A percentile compares a stretch with the other conserved stretches of the same genome.
Evolutionary conservation across 2,113 vertebrate species (phyloP).

Genomic region (Caranx ignobilis): DNA sequence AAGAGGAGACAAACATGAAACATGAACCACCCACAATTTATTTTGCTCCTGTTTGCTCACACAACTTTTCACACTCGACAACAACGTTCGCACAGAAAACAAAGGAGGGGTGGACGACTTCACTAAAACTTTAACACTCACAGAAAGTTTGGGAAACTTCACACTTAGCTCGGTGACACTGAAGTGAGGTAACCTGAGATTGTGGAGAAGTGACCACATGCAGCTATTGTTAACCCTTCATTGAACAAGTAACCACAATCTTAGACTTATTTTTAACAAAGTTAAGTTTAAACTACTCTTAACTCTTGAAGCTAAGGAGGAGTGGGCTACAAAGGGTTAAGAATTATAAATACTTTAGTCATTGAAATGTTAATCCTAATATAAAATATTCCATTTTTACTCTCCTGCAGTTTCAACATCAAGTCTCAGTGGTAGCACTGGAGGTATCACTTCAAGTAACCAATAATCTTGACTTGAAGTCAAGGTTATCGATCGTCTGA

Average conservation of each 20-base stretch:
- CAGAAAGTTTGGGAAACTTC: background rate
- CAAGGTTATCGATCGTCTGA: background rate
- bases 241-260: too few relatives aligned
- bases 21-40: background rate
- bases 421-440: too few relatives aligned
- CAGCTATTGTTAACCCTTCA: too few relatives aligned
- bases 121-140: background rate
- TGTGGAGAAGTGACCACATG: background rate
- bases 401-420: background rate
- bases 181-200: background rate
- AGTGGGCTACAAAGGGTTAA: background rate
- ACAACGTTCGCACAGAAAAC: constrained; percentile 27
- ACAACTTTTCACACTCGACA: background rate
- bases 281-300: too few relatives aligned
- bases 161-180: background rate
- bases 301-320: too few relatives aligned
- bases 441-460: background rate
- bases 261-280: too few relatives aligned
- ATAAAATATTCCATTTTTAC: background rate
- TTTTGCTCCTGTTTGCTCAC: constrained; percentile 28
- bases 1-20: constrained; percentile 27
- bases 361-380: background rate
- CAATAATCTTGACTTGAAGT: background rate
- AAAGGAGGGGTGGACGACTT: constrained; percentile 2
- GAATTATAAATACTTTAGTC: background rate